Percentiles rank a stretch among this genome's conserved stretches.
These are phyloP conservation scores for Cyanoramphus novaezelandiae DNA, from an alignment of 2,113 vertebrate species.

Conservation along the genomic window DNA sequence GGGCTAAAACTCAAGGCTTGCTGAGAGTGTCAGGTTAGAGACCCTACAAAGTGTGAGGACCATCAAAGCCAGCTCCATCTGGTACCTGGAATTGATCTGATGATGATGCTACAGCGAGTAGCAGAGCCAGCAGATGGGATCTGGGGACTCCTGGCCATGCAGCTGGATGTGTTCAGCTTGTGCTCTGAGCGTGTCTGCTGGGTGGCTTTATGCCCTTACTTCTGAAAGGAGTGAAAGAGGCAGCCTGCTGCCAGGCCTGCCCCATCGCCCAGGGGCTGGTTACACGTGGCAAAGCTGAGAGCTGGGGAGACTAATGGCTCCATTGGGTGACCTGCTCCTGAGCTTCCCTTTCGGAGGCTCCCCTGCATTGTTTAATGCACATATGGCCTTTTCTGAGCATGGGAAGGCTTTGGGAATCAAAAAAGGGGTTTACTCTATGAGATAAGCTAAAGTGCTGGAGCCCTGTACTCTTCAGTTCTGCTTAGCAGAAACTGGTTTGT, in stretches of 20 bases:
- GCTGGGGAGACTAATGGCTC: background rate
- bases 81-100: background rate
- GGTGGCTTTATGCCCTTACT: background rate
- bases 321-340: background rate
- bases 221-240: background rate
- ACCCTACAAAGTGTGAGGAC: background rate
- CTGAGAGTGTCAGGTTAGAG: background rate
- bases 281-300: rapidly evolving
- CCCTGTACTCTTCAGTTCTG: background rate
- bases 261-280: background rate
- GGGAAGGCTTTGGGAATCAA: background rate
- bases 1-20: background rate
- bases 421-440: background rate
- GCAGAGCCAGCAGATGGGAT: background rate
- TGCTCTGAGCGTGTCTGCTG: background rate
- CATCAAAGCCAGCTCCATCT: background rate
- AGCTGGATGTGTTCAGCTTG: background rate
- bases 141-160: background rate
- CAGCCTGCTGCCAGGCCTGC: background rate
- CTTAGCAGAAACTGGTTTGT: background rate
- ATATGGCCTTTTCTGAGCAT: background rate
- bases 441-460: background rate
- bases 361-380: background rate
- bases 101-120: background rate
- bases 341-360: background rate